Conservation (phyloP, 2,888 invertebrate genomes). For the Stenodera caucasica region DNA sequence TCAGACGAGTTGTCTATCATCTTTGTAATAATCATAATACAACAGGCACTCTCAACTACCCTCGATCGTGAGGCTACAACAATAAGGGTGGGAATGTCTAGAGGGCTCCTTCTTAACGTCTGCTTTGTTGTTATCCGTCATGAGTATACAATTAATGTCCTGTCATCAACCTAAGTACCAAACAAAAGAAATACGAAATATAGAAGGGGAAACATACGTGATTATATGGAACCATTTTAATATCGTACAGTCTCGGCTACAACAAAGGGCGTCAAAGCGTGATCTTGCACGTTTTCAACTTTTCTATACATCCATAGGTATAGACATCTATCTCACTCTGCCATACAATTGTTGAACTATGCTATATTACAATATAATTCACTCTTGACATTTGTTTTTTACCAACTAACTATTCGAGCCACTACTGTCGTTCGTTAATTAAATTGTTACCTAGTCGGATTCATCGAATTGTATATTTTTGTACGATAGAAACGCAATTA, state of each 20-base stretch:
- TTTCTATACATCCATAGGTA: background rate
- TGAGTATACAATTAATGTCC: slow-evolving; percentile 30
- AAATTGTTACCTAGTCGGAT: slow-evolving; percentile 1
- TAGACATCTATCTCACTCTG: too few species aligned
- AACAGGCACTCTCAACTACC: slow-evolving; percentile 22
- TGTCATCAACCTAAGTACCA: slow-evolving; percentile 27
- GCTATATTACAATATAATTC: background rate
- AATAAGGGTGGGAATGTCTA: slow-evolving; percentile 19
- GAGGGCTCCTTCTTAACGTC: slow-evolving; percentile 22
- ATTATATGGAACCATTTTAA: slow-evolving; percentile 30
- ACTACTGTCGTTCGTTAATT: slow-evolving; percentile 1
- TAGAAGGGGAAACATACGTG: slow-evolving; percentile 24
- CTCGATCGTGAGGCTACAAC: slow-evolving; percentile 23
- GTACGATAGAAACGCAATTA: background rate
- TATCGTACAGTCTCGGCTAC: slow-evolving; percentile 10
- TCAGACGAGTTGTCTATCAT: slow-evolving; percentile 10
- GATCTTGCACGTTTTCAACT: slow-evolving; percentile 11
- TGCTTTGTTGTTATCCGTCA: slow-evolving; percentile 30
- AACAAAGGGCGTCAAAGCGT: slow-evolving; percentile 25
- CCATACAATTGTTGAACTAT: too few species aligned
- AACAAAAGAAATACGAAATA: slow-evolving; percentile 22
- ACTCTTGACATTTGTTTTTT: background rate
- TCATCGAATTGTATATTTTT: slow-evolving; percentile 1
- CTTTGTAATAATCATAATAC: slow-evolving; percentile 25
- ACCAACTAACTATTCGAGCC: background rate